A percentile compares a stretch with the other conserved stretches of the same genome.
Conservation (phyloP, 1,140 invertebrate genomes). For the Melanaphis sacchari region DNA sequence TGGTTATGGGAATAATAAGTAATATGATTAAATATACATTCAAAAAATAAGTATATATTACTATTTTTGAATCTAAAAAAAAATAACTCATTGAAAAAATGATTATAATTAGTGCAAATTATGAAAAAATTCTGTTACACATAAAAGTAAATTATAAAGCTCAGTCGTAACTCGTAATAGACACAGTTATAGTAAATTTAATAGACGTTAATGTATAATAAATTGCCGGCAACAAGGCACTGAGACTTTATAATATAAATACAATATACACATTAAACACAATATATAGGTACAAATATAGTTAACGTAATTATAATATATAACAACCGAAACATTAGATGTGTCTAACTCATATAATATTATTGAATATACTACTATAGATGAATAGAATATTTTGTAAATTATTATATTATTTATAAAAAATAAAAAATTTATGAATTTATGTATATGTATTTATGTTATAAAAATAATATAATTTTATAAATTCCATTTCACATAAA, state of each 20-base stretch:
- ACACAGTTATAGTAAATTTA: not conserved
- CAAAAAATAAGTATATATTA: not conserved
- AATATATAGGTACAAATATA: too few relatives aligned
- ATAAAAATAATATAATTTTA: not conserved
- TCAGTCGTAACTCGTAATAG: too few relatives aligned
- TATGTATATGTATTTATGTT: too few relatives aligned
- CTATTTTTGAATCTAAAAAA: not conserved
- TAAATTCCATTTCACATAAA: not conserved
- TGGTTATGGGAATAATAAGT: too few relatives aligned
- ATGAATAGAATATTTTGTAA: not conserved
- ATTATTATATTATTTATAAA: not conserved
- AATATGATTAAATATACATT: not conserved
- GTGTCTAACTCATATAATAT: not conserved
- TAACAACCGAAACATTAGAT: too few relatives aligned
- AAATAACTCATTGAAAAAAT: not conserved
- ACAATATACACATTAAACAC: too few relatives aligned
- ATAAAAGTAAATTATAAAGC: not conserved
- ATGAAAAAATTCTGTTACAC: not conserved
- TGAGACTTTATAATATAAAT: too few relatives aligned
- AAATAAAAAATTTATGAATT: not conserved
- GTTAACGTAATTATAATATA: too few relatives aligned
- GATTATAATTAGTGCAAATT: not conserved
- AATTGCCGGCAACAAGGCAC: constrained; percentile 28
- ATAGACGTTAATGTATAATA: not conserved
- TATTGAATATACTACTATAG: not conserved